Evolutionary conservation across 1,140 invertebrate genomes (phyloP).

Genomic region (Drosophila virilis): DNA sequence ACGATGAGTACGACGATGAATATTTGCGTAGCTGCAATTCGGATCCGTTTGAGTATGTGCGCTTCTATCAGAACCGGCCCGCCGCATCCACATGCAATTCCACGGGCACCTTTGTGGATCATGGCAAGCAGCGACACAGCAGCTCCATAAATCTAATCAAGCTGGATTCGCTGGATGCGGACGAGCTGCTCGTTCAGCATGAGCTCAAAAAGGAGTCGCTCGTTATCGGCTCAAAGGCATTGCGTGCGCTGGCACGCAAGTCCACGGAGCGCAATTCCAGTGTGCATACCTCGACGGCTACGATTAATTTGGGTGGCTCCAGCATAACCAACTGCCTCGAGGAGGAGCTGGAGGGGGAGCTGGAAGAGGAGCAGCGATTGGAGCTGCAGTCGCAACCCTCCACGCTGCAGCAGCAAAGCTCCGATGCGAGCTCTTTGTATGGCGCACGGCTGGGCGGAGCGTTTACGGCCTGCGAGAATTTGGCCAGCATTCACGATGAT

Average conservation of each 20-base stretch:
- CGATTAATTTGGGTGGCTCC: conserved; percentile 76
- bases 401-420: conserved; percentile 84
- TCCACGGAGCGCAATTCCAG: conserved; percentile 75
- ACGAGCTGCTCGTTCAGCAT: conserved; percentile 49
- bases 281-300: conserved; percentile 85
- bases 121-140: conserved; percentile 68
- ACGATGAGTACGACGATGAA: conserved; percentile 53
- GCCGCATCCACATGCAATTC: conserved; percentile 71
- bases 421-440: conserved; percentile 86
- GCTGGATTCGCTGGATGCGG: conserved; percentile 58
- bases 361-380: background rate
- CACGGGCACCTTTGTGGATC: conserved; percentile 85
- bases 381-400: conserved; percentile 7
- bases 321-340: conserved; percentile 65
- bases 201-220: conserved; percentile 77
- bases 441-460: conserved; percentile 84
- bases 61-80: conserved; percentile 86
- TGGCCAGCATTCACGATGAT: conserved; percentile 87
- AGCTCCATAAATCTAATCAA: conserved; percentile 80
- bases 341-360: conserved; percentile 51
- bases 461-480: conserved; percentile 88
- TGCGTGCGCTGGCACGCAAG: conserved; percentile 70
- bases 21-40: conserved; percentile 84
- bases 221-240: conserved; percentile 70
- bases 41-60: conserved; percentile 88